Base-by-base conservation (phyloP, 2,113 vertebrate species). In the Oceanites oceanicus region DNA sequence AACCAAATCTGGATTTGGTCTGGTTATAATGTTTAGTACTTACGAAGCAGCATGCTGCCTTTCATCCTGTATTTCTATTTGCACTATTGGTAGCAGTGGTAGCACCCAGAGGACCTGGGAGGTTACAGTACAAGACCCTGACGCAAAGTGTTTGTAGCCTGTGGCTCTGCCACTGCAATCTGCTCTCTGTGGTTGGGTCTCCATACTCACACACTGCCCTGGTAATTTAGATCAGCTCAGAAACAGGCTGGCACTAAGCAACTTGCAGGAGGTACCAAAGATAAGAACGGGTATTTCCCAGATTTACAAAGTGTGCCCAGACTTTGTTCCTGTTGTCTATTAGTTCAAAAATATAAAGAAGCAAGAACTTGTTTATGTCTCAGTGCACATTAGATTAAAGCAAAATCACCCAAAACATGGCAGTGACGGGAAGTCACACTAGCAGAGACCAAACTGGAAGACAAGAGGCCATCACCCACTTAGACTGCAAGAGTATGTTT, bases 31-130 rank as follows among this genome's bases (percentile, higher is more conserved):
- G 10, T 40, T 40, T 13, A 52, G 32, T 22, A 22, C 55, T 55
- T 27, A 14, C 1, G 9, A 52, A 61, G 45, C 50, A 65, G 17
- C 38, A 49, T 0, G 0, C 5, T 42, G 18, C n/a, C 62, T 84
- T 92, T 68, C 42, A n/a, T 44, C 38, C 14, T 25, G 2, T 45
- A 18, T 73, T 93, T 80, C 58, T 15, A 17, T 83, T 72, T 66
- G 59, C 34, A 26, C 32, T 47, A 2, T 16, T 16, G 26, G 30
- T 27, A 66, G 25, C 38, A 49, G 44, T 25, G 27, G 45, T 36
- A 79, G 58, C 49, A 56, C 20, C 25, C 47, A 63, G 44, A 79
- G 61, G 34, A 74, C 10, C 29, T 29, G 42, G 21, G 30, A n/a
- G 49, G 42, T 30, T 70, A 26, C 18, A 58, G 56, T 2, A 81